A percentile compares a stretch with the other conserved stretches of the same genome.
Conservation (phyloP, 2,888 invertebrate genomes). For the Shargacucullia verbasci region DNA sequence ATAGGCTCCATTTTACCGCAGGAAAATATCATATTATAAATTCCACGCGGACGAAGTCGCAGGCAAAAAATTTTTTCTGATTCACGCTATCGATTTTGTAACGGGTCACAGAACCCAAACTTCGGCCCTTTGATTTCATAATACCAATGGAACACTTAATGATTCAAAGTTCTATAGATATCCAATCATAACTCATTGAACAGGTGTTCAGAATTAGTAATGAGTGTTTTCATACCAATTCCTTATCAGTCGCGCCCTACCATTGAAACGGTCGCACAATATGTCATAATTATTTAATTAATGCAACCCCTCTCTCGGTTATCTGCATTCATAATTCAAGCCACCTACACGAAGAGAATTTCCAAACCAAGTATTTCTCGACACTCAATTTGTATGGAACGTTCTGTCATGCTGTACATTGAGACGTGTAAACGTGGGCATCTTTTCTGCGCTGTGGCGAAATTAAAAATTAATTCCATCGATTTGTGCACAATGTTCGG, state of each 20-base stretch:
- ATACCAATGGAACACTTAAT: constrained; percentile 36
- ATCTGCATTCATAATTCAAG: constrained; percentile 80
- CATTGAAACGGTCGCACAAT: constrained; percentile 84
- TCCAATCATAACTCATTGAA: constrained; percentile 57
- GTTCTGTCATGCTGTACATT: constrained; percentile 29
- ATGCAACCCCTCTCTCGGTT: constrained; percentile 76
- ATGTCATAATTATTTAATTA: constrained; percentile 89
- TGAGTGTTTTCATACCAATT: constrained; percentile 65
- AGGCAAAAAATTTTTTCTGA: neutral
- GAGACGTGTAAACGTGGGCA: neutral
- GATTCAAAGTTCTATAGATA: constrained; percentile 51
- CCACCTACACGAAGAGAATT: constrained; percentile 65
- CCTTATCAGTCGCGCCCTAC: constrained; percentile 82
- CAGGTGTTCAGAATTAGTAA: constrained; percentile 72
- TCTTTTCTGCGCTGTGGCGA: constrained; percentile 49
- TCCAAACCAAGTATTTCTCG: constrained; percentile 46
- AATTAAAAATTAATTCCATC: constrained; percentile 63
- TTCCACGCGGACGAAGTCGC: too few relatives aligned
- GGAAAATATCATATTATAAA: too few relatives aligned
- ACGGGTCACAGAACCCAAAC: constrained; percentile 7
- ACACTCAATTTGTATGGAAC: constrained; percentile 10
- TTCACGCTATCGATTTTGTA: constrained; percentile 1
- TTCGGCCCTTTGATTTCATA: constrained; percentile 27
- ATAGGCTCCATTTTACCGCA: too few relatives aligned
- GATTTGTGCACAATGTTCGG: constrained; percentile 55